Base-by-base conservation (phyloP, 23 tunicate genomes). In the Corella eumyota region DNA sequence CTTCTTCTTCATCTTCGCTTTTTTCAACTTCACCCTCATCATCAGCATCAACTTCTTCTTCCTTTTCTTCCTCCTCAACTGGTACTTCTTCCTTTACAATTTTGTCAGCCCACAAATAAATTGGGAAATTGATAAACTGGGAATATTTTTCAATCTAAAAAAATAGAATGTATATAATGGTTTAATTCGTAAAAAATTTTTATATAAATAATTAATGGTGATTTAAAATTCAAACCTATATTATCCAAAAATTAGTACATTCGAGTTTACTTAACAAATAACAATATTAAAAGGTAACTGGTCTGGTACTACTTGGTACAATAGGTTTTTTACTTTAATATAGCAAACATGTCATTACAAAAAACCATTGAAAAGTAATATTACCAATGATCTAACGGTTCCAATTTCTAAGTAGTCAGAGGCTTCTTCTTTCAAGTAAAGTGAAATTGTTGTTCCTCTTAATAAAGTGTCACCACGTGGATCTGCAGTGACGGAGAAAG, bases 91-190 rank as follows among this genome's bases (percentile, higher is more conserved):
- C 95, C 45, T 77, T 87, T 55, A 77, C 64, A 7, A 76, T 73
- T 37, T 84, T 93, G 27, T 74, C 78, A 21, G 77, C 60, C 95
- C 95, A 84, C 65, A 93, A 60, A 70, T 93, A 84, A 61, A 93
- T 93, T 53, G 99, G 99, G 95, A 84, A 93, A 90, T 84, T 84
- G 83, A 93, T 93, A 50, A 93, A 93, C 78, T 93, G 99, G 32
- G 99, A 93, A 54, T 93, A 84, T 64, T 85, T 93, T 36, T 73
- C 36, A 71, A 93, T 78, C 88, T 88, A 62, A 33, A 60, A 66
- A 45, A 7, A 56, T 11, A 68, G n/a, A n/a, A n/a, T n/a, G n/a
- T n/a, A n/a, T n/a, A n/a, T n/a, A 0, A 15, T 7, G 54, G 20
- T 19, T 22, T 37, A 19, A 6, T 40, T 5, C 15, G 44, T 9